These are phyloP conservation scores for Hassar affinis DNA, from an alignment of 2,113 vertebrate species.

Conservation along the genomic window DNA sequence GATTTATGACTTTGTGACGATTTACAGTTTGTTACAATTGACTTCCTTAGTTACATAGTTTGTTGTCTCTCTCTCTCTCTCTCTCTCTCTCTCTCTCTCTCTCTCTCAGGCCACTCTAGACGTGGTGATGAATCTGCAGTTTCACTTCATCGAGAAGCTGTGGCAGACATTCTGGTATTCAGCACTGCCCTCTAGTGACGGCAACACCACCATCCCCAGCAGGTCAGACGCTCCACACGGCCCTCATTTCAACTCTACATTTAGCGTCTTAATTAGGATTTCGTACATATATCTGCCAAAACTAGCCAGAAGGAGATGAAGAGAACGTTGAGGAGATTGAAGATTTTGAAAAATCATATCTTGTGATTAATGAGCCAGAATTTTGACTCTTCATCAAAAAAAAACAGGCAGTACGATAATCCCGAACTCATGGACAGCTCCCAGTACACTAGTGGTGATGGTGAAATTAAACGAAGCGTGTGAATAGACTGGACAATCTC, in stretches of 20 bases:
- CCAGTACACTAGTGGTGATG: too few species aligned
- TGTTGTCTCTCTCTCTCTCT: neutral
- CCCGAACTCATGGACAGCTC: too few species aligned
- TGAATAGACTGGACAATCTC: too few species aligned
- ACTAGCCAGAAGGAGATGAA: too few species aligned
- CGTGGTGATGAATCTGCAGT: constrained; percentile 95
- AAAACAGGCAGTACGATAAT: too few species aligned
- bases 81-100: neutral
- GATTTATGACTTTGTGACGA: neutral
- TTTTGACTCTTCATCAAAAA: too few species aligned
- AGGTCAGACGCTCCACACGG: constrained; percentile 62
- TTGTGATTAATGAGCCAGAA: too few species aligned
- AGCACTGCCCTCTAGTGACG: constrained; percentile 79
- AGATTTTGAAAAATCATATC: too few species aligned
- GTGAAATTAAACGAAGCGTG: too few species aligned
- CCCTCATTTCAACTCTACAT: neutral
- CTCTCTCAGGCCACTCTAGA: constrained; percentile 86
- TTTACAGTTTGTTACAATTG: neutral
- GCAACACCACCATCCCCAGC: constrained; percentile 69
- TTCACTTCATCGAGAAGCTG: constrained; percentile 94
- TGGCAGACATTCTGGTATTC: constrained; percentile 98
- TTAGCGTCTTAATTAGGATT: neutral
- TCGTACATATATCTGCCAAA: too few species aligned
- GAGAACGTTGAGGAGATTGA: too few species aligned
- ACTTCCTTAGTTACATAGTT: neutral